A percentile compares a stretch with the other conserved stretches of the same genome.
Evolutionary conservation across 2,113 vertebrate species (phyloP).

Genomic region (Brachypteracias leptosomus): DNA sequence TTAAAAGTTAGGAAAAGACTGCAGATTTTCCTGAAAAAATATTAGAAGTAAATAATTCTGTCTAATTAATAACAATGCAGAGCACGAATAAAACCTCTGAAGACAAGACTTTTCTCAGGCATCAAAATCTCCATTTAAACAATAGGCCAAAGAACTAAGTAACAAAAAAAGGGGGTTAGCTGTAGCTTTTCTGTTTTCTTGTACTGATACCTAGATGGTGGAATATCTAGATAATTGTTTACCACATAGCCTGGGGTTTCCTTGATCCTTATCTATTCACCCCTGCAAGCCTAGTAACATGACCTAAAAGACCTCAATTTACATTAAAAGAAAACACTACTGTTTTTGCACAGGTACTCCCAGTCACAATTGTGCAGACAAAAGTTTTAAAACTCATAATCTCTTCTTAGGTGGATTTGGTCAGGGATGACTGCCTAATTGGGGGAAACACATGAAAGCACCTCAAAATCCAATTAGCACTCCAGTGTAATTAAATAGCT

Average conservation of each 20-base stretch:
- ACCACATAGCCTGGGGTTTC: not conserved
- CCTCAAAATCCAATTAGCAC: slow-evolving; percentile 86
- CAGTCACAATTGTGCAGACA: slow-evolving; percentile 57
- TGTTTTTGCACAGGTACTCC: slow-evolving; percentile 69
- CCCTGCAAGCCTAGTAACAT: slow-evolving; percentile 33
- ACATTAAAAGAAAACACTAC: slow-evolving; percentile 67
- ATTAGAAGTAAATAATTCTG: not conserved
- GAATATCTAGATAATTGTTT: slow-evolving; percentile 47
- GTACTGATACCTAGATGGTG: not conserved
- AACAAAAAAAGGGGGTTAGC: not conserved
- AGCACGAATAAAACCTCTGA: not conserved
- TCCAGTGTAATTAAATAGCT: slow-evolving; percentile 83
- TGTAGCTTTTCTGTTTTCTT: slow-evolving; percentile 29
- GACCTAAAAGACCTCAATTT: slow-evolving; percentile 68
- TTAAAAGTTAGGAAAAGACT: not conserved
- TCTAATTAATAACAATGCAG: not conserved
- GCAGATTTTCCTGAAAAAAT: not conserved
- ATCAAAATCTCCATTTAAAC: not conserved
- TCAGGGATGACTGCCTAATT: slow-evolving; percentile 81
- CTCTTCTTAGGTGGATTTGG: slow-evolving; percentile 75
- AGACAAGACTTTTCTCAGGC: not conserved
- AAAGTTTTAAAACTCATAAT: slow-evolving; percentile 77
- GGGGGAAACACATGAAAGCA: slow-evolving; percentile 79
- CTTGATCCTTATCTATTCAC: slow-evolving; percentile 54
- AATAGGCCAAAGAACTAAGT: not conserved